phyloP scores from a whole-genome alignment of 2,113 vertebrate genomes.

The Prunella fulvescens region DNA sequence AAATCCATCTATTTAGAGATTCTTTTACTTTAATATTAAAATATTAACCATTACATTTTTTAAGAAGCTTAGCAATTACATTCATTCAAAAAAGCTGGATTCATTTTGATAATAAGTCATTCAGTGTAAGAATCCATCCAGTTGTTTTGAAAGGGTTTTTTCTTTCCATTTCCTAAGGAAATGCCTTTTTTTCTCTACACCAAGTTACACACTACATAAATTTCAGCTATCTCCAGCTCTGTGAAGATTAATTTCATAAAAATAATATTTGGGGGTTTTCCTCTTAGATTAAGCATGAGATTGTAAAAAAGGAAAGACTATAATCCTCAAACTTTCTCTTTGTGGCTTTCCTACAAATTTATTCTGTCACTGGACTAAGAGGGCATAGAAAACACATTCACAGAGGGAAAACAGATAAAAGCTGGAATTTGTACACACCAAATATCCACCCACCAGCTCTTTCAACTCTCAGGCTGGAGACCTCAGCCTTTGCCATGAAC shows the following conservation, averaged over 20 bases:
- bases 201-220: neutral
- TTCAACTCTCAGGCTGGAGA: neutral
- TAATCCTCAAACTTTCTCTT: neutral
- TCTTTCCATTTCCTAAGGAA: neutral
- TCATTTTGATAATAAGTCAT: neutral
- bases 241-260: neutral
- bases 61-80: neutral
- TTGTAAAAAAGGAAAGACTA: neutral
- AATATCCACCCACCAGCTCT: neutral
- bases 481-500: neutral
- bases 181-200: neutral
- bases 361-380: neutral
- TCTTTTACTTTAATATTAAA: neutral
- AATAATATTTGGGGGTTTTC: neutral
- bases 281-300: neutral
- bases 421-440: neutral
- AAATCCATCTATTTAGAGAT: neutral
- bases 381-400: neutral
- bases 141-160: neutral
- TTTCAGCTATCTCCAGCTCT: neutral
- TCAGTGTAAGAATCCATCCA: neutral
- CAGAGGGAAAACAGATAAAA: neutral
- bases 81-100: neutral
- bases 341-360: neutral
- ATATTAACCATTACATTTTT: neutral